These are phyloP conservation scores for Pituophis catenifer DNA, from an alignment of 2,113 vertebrate genomes.

Conservation along the genomic window DNA sequence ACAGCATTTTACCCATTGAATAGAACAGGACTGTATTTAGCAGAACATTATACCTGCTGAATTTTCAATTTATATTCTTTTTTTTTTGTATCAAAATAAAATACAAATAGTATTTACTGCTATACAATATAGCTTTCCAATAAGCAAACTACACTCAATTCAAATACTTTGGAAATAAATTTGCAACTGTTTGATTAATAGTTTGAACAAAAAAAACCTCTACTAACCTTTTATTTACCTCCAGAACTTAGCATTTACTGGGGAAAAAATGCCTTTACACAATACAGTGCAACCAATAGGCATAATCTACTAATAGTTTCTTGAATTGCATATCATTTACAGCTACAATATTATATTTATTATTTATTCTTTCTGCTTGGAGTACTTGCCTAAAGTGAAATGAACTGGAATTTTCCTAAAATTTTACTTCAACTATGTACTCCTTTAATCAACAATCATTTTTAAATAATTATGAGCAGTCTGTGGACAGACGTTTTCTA, in stretches of 20 bases:
- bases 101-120: slow-evolving; percentile 2
- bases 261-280: not conserved
- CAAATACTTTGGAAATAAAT: not conserved
- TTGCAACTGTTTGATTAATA: not conserved
- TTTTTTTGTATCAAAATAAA: not conserved
- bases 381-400: not conserved
- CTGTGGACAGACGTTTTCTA: not conserved
- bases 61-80: not conserved
- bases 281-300: not conserved
- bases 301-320: not conserved
- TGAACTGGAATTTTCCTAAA: not conserved
- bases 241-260: not conserved
- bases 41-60: not conserved
- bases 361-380: not conserved
- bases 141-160: not conserved
- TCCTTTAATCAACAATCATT: not conserved
- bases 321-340: not conserved
- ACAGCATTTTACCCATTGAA: not conserved
- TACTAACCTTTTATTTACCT: not conserved
- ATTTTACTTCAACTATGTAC: not conserved
- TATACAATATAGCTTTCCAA: not conserved
- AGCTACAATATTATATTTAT: not conserved
- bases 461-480: not conserved
- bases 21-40: not conserved
- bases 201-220: not conserved